Evolutionary conservation across 2,888 invertebrate genomes (phyloP).

Genomic region (Drosophila atroscutellata): DNA sequence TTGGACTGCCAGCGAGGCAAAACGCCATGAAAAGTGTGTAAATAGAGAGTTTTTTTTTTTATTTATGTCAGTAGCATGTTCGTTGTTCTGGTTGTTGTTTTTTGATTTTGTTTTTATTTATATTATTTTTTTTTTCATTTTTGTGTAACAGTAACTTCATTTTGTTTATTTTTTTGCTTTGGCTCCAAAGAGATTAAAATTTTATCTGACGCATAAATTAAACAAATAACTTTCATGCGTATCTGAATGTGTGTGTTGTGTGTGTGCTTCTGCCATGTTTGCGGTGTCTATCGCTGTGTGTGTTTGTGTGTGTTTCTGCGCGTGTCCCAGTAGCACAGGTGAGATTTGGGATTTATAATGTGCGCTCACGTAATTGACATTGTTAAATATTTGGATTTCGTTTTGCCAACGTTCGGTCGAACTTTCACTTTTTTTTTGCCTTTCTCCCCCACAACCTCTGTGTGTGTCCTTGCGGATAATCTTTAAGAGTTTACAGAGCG

Average conservation of each 20-base stretch:
- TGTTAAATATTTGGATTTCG: conserved; percentile 78
- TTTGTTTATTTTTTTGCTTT: conserved; percentile 59
- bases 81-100: conserved; percentile 24
- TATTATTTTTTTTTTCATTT: conserved; percentile 30
- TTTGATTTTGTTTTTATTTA: conserved; percentile 25
- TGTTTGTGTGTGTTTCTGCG: conserved; percentile 16
- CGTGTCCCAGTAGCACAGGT: conserved; percentile 70
- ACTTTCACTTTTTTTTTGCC: conserved; percentile 20
- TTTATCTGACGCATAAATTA: conserved; percentile 81
- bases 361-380: conserved; percentile 79
- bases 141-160: conserved; percentile 59
- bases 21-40: conserved; percentile 68
- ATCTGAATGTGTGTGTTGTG: conserved; percentile 16
- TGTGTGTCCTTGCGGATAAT: conserved; percentile 43
- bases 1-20: conserved; percentile 12
- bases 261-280: conserved; percentile 36
- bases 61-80: conserved; percentile 61
- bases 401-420: conserved; percentile 33
- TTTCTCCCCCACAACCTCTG: conserved; percentile 3
- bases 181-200: conserved; percentile 78
- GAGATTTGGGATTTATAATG: conserved; percentile 80
- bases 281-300: conserved; percentile 25
- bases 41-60: conserved; percentile 66
- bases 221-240: conserved; percentile 68
- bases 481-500: conserved; percentile 28